Conservation (phyloP, 2,888 invertebrate genomes). For the Trachelus tabidus region DNA sequence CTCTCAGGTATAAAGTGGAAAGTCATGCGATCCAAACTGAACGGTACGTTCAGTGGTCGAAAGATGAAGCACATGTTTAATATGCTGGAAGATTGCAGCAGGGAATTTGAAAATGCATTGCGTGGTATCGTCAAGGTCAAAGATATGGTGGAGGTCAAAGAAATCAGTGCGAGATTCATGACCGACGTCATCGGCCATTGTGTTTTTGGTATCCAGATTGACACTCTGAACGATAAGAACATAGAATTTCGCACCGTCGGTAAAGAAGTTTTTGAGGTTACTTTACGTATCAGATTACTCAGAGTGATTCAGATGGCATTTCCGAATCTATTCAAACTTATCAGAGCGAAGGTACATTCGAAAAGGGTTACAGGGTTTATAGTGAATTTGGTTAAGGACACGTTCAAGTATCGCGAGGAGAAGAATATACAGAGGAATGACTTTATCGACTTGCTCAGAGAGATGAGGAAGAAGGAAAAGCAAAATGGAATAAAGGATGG, state of each 20-base stretch:
- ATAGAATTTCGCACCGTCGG: constrained; percentile 50
- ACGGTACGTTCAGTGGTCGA: constrained; percentile 76
- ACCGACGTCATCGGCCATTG: constrained; percentile 65
- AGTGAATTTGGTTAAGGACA: constrained; percentile 65
- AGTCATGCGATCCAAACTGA: constrained; percentile 69
- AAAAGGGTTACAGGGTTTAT: constrained; percentile 65
- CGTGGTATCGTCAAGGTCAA: constrained; percentile 53
- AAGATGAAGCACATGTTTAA: constrained; percentile 76
- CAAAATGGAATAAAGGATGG: not conserved
- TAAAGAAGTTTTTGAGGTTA: constrained; percentile 30
- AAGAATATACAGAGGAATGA: constrained; percentile 67
- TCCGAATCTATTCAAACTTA: constrained; percentile 52
- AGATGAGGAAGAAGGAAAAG: constrained; percentile 63
- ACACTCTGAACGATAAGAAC: constrained; percentile 57
- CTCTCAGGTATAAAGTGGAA: too few species aligned
- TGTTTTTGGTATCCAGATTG: constrained; percentile 64
- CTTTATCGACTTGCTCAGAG: constrained; percentile 69
- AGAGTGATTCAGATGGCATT: constrained; percentile 37
- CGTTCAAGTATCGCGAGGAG: constrained; percentile 64
- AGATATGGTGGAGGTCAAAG: constrained; percentile 51
- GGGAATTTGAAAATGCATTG: constrained; percentile 68
- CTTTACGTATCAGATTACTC: constrained; percentile 21
- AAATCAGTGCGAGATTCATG: constrained; percentile 58
- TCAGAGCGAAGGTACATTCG: constrained; percentile 58
- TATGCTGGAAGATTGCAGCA: constrained; percentile 71